These are phyloP conservation scores for Prunella himalayana DNA, from an alignment of 2,113 vertebrate genomes.

Conservation along the genomic window DNA sequence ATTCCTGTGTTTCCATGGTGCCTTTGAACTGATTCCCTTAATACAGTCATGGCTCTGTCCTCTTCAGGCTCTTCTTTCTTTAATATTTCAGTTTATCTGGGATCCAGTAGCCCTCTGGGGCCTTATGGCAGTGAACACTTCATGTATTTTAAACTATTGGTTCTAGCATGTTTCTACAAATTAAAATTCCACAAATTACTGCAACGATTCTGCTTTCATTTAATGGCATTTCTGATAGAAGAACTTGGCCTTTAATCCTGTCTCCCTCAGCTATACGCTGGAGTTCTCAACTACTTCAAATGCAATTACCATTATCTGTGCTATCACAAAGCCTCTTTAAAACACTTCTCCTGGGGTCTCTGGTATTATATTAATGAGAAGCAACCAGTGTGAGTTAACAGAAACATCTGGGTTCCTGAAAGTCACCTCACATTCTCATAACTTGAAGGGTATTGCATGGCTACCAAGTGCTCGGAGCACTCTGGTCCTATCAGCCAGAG, in stretches of 20 bases:
- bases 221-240: conserved; percentile 7
- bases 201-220: background rate
- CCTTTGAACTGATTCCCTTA: conserved; percentile 40
- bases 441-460: background rate
- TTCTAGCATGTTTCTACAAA: conserved; percentile 9
- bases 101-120: background rate
- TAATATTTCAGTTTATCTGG: conserved; percentile 42
- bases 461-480: background rate
- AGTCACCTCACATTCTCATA: background rate
- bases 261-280: background rate
- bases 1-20: background rate
- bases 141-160: background rate
- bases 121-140: background rate
- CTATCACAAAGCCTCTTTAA: conserved; percentile 15
- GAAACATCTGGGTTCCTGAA: background rate
- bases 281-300: conserved; percentile 1
- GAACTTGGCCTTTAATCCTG: conserved; percentile 32
- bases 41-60: background rate
- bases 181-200: conserved; percentile 29
- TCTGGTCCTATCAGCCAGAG: background rate
- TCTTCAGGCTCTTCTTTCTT: conserved; percentile 14
- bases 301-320: background rate
- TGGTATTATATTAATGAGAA: conserved; percentile 5
- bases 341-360: background rate
- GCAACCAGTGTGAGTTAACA: background rate